phyloP scores from a whole-genome alignment of 2,888 invertebrate species.

The Ligdia adustata region DNA sequence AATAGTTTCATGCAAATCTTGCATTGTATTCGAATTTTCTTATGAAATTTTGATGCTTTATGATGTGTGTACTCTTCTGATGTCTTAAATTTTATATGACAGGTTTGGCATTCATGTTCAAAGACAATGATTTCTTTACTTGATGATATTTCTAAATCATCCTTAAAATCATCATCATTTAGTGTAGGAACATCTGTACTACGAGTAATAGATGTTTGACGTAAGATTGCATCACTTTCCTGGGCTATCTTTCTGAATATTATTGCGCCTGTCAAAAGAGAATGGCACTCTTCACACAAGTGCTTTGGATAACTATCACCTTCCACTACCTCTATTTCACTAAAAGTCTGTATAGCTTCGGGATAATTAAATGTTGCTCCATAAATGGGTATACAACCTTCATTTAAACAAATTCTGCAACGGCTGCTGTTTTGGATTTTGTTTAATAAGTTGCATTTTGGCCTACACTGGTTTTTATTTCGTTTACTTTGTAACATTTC shows the following conservation, averaged over 20 bases:
- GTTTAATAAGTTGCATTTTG: slow-evolving; percentile 1
- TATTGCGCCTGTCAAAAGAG: slow-evolving; percentile 51
- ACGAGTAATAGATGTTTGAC: slow-evolving; percentile 17
- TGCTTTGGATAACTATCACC: slow-evolving; percentile 54
- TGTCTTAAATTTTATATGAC: slow-evolving; percentile 25
- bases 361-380: slow-evolving; percentile 41
- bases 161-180: slow-evolving; percentile 11
- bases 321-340: slow-evolving; percentile 48
- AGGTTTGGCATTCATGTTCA: slow-evolving; percentile 23
- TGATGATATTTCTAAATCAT: slow-evolving; percentile 8
- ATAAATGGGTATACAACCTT: slow-evolving; percentile 54
- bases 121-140: not conserved
- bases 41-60: slow-evolving; percentile 26
- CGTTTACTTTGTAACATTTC: slow-evolving; percentile 27
- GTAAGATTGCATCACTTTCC: slow-evolving; percentile 47
- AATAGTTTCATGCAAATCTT: slow-evolving; percentile 43
- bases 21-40: slow-evolving; percentile 40
- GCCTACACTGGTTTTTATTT: slow-evolving; percentile 1
- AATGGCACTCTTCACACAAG: slow-evolving; percentile 52
- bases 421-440: too few species aligned
- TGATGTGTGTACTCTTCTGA: slow-evolving; percentile 23
- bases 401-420: slow-evolving; percentile 64
- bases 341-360: slow-evolving; percentile 54
- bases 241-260: slow-evolving; percentile 55
- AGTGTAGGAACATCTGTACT: not conserved